Conservation (phyloP, 2,888 invertebrate species). For the Zelleria hepariella region DNA sequence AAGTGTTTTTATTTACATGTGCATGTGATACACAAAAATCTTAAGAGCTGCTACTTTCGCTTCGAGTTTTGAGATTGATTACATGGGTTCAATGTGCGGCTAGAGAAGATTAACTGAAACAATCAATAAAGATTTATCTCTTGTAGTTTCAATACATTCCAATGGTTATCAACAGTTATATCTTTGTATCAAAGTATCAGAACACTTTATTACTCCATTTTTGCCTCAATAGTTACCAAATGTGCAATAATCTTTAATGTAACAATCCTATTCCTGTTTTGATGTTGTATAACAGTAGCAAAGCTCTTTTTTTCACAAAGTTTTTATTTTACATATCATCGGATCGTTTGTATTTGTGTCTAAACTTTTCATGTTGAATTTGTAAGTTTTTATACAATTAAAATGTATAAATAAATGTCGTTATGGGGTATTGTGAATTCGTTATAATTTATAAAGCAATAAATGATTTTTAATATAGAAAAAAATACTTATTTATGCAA, state of each 20-base stretch:
- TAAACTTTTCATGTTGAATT: background rate
- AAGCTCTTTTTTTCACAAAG: too few species aligned
- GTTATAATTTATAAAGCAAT: background rate
- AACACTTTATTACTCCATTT: background rate
- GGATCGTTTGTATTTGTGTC: too few species aligned
- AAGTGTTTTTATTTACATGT: too few species aligned
- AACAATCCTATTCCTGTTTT: background rate
- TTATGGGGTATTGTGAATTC: conserved; percentile 3
- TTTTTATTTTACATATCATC: too few species aligned
- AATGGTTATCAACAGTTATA: background rate
- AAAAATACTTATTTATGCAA: too few species aligned
- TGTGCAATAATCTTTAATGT: background rate
- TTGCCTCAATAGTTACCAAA: background rate
- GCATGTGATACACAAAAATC: too few species aligned
- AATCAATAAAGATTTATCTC: too few species aligned
- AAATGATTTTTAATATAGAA: background rate
- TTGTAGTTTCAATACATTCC: background rate
- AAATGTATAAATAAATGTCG: background rate
- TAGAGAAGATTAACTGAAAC: too few species aligned
- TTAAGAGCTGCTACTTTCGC: too few species aligned
- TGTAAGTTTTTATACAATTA: background rate
- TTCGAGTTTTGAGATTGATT: too few species aligned
- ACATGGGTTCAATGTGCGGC: too few species aligned
- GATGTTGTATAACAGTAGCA: background rate
- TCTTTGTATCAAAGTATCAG: background rate